A percentile compares a stretch with the other conserved stretches of the same genome.
phyloP scores from a whole-genome alignment of 2,888 invertebrate species.

The Muschampia plurimacula region DNA sequence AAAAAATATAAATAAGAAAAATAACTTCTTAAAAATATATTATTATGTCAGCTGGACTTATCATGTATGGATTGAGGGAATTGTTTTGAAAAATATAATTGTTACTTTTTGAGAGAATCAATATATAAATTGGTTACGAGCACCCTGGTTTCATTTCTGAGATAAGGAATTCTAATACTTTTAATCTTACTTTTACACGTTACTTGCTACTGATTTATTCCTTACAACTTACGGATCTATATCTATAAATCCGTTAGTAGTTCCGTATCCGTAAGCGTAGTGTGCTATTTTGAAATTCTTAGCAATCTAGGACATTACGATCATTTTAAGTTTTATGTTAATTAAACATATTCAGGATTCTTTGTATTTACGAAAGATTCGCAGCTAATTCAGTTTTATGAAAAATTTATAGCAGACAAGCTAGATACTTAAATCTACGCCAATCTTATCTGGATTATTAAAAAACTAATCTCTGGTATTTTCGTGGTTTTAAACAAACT shows the following conservation, averaged over 20 bases:
- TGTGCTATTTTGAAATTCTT: neutral
- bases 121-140: no score
- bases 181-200: neutral
- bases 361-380: neutral
- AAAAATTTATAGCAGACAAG: neutral
- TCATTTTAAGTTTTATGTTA: neutral
- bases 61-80: no score
- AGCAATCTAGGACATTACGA: neutral
- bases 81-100: no score
- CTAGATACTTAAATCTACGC: neutral
- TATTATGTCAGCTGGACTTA: no score
- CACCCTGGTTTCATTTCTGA: no score
- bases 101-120: no score
- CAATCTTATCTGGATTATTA: neutral
- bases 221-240: neutral
- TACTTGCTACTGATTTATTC: neutral
- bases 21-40: no score
- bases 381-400: neutral
- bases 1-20: no score
- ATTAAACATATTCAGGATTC: neutral
- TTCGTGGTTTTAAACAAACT: neutral
- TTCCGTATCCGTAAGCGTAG: neutral
- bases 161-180: no score
- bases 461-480: neutral
- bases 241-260: neutral